Percentiles rank a stretch among this genome's conserved stretches.
These are phyloP conservation scores for Brachystomella parvula DNA, from an alignment of 1,140 invertebrate species.

Conservation along the genomic window DNA sequence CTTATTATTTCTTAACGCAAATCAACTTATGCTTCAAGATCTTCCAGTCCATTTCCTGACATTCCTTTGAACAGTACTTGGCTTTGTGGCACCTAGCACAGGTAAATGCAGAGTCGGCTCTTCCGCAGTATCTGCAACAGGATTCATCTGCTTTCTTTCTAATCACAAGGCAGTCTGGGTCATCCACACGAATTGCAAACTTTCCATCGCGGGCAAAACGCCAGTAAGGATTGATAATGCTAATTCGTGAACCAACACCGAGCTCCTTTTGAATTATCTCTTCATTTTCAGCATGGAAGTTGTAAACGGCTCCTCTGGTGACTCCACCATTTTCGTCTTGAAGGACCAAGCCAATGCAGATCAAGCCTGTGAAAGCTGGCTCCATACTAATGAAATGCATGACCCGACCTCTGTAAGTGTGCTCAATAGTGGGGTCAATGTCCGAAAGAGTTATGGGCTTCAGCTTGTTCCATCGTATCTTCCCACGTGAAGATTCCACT, in stretches of 20 bases:
- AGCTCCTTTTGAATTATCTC: background rate
- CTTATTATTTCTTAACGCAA: constrained; percentile 9
- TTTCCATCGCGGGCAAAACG: background rate
- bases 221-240: constrained; percentile 25
- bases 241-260: constrained; percentile 19
- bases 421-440: constrained; percentile 14
- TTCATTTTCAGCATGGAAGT: constrained; percentile 6
- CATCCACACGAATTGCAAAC: constrained; percentile 20
- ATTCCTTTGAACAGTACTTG: constrained; percentile 20
- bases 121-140: constrained; percentile 26
- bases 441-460: constrained; percentile 18
- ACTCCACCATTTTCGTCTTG: constrained; percentile 24
- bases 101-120: background rate
- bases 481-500: too few species aligned
- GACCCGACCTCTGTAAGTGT: constrained; percentile 14
- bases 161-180: constrained; percentile 8
- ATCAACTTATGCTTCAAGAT: constrained; percentile 17
- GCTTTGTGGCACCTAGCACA: constrained; percentile 16
- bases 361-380: constrained; percentile 5
- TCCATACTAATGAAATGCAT: constrained; percentile 23
- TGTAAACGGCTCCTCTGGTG: constrained; percentile 21
- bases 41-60: background rate
- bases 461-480: too few species aligned
- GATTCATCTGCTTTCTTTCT: background rate
- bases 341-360: constrained; percentile 11